Evolutionary conservation across 1,140 invertebrate genomes (phyloP).

Genomic region (Diorhabda carinulata): DNA sequence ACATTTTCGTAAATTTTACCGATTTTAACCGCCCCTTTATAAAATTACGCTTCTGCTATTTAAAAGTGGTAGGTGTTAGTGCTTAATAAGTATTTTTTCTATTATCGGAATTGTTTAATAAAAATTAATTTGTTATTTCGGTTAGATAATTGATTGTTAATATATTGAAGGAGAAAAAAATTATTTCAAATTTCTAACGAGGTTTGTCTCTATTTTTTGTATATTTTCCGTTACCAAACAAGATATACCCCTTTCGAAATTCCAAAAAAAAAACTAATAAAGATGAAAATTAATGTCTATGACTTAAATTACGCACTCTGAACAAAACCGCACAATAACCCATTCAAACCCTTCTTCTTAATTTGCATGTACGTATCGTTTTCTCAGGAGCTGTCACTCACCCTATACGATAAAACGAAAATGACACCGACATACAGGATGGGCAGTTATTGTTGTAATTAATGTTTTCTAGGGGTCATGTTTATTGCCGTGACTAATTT

Average conservation of each 20-base stretch:
- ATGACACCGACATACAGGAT: constrained; percentile 9
- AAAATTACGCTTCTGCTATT: too few species aligned
- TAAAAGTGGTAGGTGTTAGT: too few species aligned
- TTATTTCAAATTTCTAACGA: too few species aligned
- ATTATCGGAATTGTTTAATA: too few species aligned
- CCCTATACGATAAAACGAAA: constrained; percentile 9
- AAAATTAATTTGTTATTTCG: too few species aligned
- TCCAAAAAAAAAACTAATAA: constrained; percentile 4
- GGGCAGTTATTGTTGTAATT: constrained; percentile 18
- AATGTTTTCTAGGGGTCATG: constrained; percentile 20
- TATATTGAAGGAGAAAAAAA: too few species aligned
- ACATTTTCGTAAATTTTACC: too few species aligned
- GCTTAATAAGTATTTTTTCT: too few species aligned
- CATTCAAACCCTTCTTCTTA: neutral
- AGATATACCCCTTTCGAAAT: neutral
- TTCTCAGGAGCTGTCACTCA: constrained; percentile 20
- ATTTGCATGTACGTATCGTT: neutral
- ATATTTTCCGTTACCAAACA: neutral
- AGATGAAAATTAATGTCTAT: constrained; percentile 3
- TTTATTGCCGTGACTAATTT: constrained; percentile 25
- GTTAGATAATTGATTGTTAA: too few species aligned
- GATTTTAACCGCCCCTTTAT: too few species aligned
- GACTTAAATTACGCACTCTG: neutral
- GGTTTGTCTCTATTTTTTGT: too few species aligned
- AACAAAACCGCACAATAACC: constrained; percentile 4